phyloP scores from a whole-genome alignment of 2,113 vertebrate genomes.

The Albula goreensis region DNA sequence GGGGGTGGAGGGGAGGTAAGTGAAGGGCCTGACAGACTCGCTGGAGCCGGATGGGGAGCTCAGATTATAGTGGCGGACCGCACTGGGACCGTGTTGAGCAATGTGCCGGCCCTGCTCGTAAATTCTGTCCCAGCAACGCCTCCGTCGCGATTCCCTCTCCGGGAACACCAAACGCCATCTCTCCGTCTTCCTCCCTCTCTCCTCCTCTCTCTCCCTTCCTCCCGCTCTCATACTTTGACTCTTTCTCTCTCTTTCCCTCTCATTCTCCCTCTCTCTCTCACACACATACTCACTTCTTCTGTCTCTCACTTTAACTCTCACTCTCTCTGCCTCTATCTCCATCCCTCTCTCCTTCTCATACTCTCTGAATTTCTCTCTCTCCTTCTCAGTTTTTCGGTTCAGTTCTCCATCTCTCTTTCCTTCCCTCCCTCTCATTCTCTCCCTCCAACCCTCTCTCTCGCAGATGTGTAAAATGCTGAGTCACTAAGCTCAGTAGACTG shows the following conservation, averaged over 20 bases:
- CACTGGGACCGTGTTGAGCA: slow-evolving; percentile 28
- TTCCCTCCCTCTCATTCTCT: slow-evolving; percentile 29
- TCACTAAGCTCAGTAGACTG: too few relatives aligned
- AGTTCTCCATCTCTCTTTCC: slow-evolving; percentile 29
- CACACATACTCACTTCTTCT: slow-evolving; percentile 56
- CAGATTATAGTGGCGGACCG: slow-evolving; percentile 34
- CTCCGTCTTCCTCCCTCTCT: slow-evolving; percentile 25
- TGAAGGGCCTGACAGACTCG: slow-evolving; percentile 31
- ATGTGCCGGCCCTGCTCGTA: slow-evolving; percentile 21
- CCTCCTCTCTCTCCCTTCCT: slow-evolving; percentile 10
- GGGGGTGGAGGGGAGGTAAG: background rate
- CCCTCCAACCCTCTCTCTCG: background rate
- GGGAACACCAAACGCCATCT: background rate
- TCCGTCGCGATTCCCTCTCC: background rate
- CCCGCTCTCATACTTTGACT: slow-evolving; percentile 42
- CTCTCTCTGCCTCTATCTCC: background rate
- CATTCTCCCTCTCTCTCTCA: slow-evolving; percentile 28
- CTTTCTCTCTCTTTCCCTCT: slow-evolving; percentile 46
- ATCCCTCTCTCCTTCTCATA: background rate
- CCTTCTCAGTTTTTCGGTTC: too few relatives aligned
- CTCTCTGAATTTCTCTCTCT: slow-evolving; percentile 15
- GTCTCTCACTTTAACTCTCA: slow-evolving; percentile 38
- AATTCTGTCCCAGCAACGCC: slow-evolving; percentile 30
- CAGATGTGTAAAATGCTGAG: too few relatives aligned
- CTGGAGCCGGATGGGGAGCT: slow-evolving; percentile 32